These are phyloP conservation scores for Dasysyrphus tricinctus DNA, from an alignment of 2,888 invertebrate genomes.

Conservation along the genomic window DNA sequence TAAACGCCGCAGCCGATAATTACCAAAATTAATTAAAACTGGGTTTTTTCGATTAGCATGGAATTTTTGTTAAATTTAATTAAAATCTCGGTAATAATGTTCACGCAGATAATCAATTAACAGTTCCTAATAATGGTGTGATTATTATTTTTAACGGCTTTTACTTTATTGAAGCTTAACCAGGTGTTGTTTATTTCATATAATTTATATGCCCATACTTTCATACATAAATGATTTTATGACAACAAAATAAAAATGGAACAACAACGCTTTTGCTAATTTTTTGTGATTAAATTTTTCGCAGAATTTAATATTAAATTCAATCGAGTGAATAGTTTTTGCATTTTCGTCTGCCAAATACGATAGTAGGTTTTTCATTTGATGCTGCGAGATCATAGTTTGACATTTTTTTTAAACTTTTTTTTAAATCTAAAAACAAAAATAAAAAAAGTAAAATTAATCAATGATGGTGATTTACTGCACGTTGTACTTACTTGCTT, in stretches of 20 bases:
- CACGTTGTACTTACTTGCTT: too few relatives aligned
- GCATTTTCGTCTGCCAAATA: too few relatives aligned
- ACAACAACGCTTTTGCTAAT: not conserved
- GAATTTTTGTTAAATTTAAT: conserved; percentile 21
- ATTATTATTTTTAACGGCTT: conserved; percentile 1
- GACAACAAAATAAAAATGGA: not conserved
- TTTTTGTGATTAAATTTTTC: too few relatives aligned
- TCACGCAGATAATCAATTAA: conserved; percentile 23
- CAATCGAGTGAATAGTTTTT: too few relatives aligned
- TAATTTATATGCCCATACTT: not conserved
- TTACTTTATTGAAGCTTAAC: not conserved
- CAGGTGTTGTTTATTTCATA: not conserved
- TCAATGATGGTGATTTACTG: too few relatives aligned
- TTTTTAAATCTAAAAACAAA: too few relatives aligned
- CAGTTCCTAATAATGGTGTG: conserved; percentile 2
- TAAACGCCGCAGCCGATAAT: conserved; percentile 11
- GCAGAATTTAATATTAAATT: too few relatives aligned
- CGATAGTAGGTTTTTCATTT: too few relatives aligned
- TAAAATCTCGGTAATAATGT: conserved; percentile 24
- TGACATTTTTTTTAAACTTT: too few relatives aligned
- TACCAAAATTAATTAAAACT: conserved; percentile 40
- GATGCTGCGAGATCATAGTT: too few relatives aligned
- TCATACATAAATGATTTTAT: not conserved
- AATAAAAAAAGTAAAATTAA: too few relatives aligned
- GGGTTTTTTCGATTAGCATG: conserved; percentile 32